Evolutionary conservation across 2,888 invertebrate genomes (phyloP).

Genomic region (Mesopsocus fuscifrons): DNA sequence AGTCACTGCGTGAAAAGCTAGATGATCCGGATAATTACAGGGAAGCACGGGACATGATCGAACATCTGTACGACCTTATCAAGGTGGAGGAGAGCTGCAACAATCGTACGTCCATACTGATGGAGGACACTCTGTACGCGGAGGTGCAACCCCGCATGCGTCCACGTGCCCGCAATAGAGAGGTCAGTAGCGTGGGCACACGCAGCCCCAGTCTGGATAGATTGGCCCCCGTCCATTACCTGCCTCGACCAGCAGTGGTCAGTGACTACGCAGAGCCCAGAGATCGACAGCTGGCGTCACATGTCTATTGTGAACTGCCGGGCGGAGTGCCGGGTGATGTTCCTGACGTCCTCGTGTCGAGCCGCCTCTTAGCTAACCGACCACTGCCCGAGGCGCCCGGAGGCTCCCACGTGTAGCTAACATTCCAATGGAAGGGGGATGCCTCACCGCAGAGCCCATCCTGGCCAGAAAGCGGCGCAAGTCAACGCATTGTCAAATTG

Average conservation of each 20-base stretch:
- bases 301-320: slow-evolving; percentile 41
- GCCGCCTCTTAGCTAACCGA: not conserved
- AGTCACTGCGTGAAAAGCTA: slow-evolving; percentile 42
- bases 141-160: slow-evolving; percentile 29
- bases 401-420: slow-evolving; percentile 1
- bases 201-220: slow-evolving; percentile 37
- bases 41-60: slow-evolving; percentile 57
- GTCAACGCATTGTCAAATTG: no score
- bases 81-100: slow-evolving; percentile 48
- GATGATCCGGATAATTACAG: slow-evolving; percentile 53
- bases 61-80: slow-evolving; percentile 52
- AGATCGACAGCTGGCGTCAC: slow-evolving; percentile 26
- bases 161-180: slow-evolving; percentile 16
- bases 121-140: slow-evolving; percentile 41
- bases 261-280: slow-evolving; percentile 30
- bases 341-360: not conserved
- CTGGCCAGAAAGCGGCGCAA: no score
- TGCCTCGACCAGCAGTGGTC: slow-evolving; percentile 17
- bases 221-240: slow-evolving; percentile 25
- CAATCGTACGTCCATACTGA: slow-evolving; percentile 22
- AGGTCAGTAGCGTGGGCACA: slow-evolving; percentile 31
- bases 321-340: slow-evolving; percentile 20
- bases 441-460: no score
- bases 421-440: no score
- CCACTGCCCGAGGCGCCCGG: not conserved